Evolutionary conservation across 2,113 vertebrate species (phyloP).

Genomic region (Crypturellus undulatus): DNA sequence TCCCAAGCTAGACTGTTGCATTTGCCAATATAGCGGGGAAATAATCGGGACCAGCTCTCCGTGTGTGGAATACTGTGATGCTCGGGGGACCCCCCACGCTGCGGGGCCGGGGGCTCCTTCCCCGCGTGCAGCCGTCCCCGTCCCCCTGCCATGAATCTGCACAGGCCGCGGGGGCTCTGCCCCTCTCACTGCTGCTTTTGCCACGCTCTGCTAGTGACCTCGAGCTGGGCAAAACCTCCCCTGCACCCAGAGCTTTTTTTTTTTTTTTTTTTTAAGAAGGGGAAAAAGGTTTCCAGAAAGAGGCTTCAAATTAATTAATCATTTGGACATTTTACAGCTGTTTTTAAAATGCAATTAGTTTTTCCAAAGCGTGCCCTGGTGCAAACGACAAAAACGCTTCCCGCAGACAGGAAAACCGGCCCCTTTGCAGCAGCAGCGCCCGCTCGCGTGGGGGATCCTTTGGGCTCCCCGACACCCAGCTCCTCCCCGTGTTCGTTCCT

Average conservation of each 20-base stretch:
- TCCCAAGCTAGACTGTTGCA: constrained; percentile 61
- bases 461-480: background rate
- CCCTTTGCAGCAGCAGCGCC: background rate
- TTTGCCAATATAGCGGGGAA: constrained; percentile 65
- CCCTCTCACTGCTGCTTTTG: constrained; percentile 70
- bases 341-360: rapidly evolving
- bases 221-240: constrained; percentile 2
- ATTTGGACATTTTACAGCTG: background rate
- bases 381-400: rapidly evolving
- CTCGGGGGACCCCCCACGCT: background rate
- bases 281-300: background rate
- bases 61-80: constrained; percentile 61
- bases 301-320: background rate
- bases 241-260: background rate
- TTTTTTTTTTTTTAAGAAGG: background rate
- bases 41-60: constrained; percentile 10
- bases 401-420: background rate
- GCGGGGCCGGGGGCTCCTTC: constrained; percentile 64
- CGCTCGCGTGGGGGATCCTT: rapidly evolving
- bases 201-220: constrained; percentile 48
- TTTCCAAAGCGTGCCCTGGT: background rate
- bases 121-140: constrained; percentile 69
- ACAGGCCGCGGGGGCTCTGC: constrained; percentile 22
- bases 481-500: background rate
- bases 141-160: constrained; percentile 36